A percentile compares a stretch with the other conserved stretches of the same genome.
Evolutionary conservation across 2,888 invertebrate species (phyloP).

Genomic region (Busseola fusca): DNA sequence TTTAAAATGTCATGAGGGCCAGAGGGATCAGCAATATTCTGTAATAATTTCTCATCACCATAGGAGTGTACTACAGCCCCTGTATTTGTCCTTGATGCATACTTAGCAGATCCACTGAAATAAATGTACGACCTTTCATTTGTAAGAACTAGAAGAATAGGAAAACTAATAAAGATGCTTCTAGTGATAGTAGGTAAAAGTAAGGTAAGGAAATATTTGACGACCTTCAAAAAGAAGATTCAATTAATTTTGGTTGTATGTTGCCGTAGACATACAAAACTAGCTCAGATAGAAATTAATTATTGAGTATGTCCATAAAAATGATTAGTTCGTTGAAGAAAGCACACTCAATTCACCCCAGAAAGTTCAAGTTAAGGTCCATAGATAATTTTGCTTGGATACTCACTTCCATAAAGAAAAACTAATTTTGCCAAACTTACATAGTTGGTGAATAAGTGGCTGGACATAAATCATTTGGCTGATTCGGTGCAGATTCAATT

Average conservation of each 20-base stretch:
- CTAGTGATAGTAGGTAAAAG: too few relatives aligned
- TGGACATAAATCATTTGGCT: slow-evolving; percentile 71
- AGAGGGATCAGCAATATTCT: slow-evolving; percentile 72
- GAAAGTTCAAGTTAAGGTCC: neutral
- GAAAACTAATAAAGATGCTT: neutral
- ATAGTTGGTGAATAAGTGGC: slow-evolving; percentile 76
- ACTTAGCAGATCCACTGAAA: slow-evolving; percentile 83
- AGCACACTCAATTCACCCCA: neutral
- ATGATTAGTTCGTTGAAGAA: too few relatives aligned
- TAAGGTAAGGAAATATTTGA: too few relatives aligned
- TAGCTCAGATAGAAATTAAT: neutral
- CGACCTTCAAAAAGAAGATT: neutral
- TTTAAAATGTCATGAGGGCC: slow-evolving; percentile 69
- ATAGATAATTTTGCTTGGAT: neutral
- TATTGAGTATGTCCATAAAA: neutral
- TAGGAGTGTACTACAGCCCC: slow-evolving; percentile 90
- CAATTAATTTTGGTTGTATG: neutral
- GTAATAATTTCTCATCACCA: slow-evolving; percentile 87
- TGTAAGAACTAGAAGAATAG: neutral
- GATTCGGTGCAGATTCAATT: slow-evolving; percentile 65
- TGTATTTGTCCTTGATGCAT: slow-evolving; percentile 85
- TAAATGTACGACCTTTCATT: slow-evolving; percentile 22
- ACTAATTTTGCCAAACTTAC: slow-evolving; percentile 69
- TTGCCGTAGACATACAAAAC: neutral
- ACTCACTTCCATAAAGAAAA: neutral